Base-by-base conservation (phyloP, 2,797 vertebrate genomes). In the Esox masquinongy region DNA sequence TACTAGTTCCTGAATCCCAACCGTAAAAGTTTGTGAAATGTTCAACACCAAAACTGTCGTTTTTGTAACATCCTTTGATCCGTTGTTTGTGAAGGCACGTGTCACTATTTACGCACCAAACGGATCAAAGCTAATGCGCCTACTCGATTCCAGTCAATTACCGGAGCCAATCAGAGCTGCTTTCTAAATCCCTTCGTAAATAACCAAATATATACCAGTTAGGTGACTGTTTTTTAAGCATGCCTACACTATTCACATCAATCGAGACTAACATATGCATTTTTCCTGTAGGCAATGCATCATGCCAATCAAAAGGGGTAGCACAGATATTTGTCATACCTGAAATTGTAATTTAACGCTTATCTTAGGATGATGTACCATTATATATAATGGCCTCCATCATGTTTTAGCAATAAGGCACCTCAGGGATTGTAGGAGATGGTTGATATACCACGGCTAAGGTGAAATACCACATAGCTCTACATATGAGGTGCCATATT, bases 21-120 rank as follows among this genome's bases (percentile, higher is more conserved):
- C 17, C 29, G 16, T 12, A 19, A 68, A 43, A 14, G 70, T 53
- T 71, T 50, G 47, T 71, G 17, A 29, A 16, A 71, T 71, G n/a
- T 53, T 19, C 19, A 51, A 49, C 9, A 26, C 49, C 7, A 26
- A 31, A 19, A 68, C n/a, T 26, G 9, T 34, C 6, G 26, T 53
- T 26, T 70, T 29, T 50, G 68, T n/a, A 50, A 68, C 12, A 49
- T 22, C 68, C 36, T 70, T 70, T 70, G 68, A 70, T 70, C 24
- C 24, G 5, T 70, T 43, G 6, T 29, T 7, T 49, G 26, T 15
- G 26, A 71, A 11, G 16, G 9, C 49, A 71, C 26, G 51, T 34
- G 70, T 71, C 70, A 53, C 50, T 71, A 43, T 56, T 17, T 31
- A 50, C 14, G 26, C 49, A 17, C 16, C 17, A 15, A 31, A 51